Evolutionary conservation across 2,888 invertebrate species (phyloP), one percentile per base, ranked within the genome.

Genomic region (Spilarctia lutea): DNA sequence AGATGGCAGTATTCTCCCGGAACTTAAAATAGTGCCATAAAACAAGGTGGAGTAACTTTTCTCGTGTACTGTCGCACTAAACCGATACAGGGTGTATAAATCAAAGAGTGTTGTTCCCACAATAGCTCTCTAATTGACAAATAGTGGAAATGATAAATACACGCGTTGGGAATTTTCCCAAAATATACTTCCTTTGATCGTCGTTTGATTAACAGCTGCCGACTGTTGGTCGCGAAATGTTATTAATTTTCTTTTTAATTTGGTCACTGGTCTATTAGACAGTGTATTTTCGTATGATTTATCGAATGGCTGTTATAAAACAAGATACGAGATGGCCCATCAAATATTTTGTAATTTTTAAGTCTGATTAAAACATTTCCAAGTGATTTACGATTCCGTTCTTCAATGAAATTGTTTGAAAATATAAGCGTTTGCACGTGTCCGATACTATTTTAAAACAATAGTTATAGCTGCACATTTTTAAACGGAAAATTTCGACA

Each of bases 71-170:
- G 71, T 76, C 79, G 75, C 68, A 78, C 78, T 80, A 85, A 84
- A 85, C 88, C 86, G 85, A 91, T 93, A 91, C 88, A 86, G 87
- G 81, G 82, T 84, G 83, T 88, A 94, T 94, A 95, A 95, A 94
- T 95, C 95, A 94, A 88, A 90, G 91, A 90, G 91, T 93, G 94
- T 92, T 92, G 91, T 86, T 89, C 93, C 92, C 91, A 94, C 94
- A 94, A 95, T 95, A 94, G 94, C 89, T 84, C 92, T 91, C 92
- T 96, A 96, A 96, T 96, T 95, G 95, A 96, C 95, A 96, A 96
- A 96, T 96, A 95, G 95, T 94, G 89, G 92, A 93, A 94, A 95
- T 95, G 95, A 96, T 95, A 93, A 94, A 96, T 96, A 93, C 92
- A 90, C 86, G 88, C 90, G 91, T 88, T 90, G 92, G 90, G 92